phyloP scores from a whole-genome alignment of 2,888 invertebrate genomes.

The Clivina fossor region DNA sequence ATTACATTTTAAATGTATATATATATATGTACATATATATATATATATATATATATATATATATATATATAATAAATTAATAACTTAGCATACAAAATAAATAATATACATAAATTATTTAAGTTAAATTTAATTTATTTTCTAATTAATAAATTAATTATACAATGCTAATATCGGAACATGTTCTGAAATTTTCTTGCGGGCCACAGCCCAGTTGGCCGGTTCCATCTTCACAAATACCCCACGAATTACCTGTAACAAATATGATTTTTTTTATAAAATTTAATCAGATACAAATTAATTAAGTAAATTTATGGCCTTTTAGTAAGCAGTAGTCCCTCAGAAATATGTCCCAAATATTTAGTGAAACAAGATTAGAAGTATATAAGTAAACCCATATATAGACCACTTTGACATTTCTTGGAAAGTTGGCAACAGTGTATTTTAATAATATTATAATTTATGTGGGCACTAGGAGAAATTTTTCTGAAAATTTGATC shows the following conservation, averaged over 20 bases:
- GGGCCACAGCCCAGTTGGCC: slow-evolving; percentile 54
- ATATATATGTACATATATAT: neutral
- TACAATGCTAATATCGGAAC: slow-evolving; percentile 54
- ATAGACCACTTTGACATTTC: too few species aligned
- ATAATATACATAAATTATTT: slow-evolving; percentile 4
- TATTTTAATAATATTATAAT: too few species aligned
- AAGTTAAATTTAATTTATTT: slow-evolving; percentile 3
- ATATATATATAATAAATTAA: neutral
- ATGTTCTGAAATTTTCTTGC: slow-evolving; percentile 58
- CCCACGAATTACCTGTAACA: slow-evolving; percentile 55
- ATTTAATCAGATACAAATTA: too few species aligned
- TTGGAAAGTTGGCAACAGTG: too few species aligned
- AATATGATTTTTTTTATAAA: too few species aligned
- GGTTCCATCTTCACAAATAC: slow-evolving; percentile 51
- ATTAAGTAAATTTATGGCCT: too few species aligned
- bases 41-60: neutral
- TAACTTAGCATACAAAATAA: neutral
- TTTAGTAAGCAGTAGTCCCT: too few species aligned
- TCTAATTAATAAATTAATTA: neutral
- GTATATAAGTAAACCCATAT: too few species aligned
- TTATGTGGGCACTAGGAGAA: too few species aligned
- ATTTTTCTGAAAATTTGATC: too few species aligned
- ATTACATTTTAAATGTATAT: neutral
- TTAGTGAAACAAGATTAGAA: too few species aligned
- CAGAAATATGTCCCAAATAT: too few species aligned